A percentile compares a stretch with the other conserved stretches of the same genome.
Conservation (phyloP, 2,113 vertebrate genomes). For the Struthidea cinerea region DNA sequence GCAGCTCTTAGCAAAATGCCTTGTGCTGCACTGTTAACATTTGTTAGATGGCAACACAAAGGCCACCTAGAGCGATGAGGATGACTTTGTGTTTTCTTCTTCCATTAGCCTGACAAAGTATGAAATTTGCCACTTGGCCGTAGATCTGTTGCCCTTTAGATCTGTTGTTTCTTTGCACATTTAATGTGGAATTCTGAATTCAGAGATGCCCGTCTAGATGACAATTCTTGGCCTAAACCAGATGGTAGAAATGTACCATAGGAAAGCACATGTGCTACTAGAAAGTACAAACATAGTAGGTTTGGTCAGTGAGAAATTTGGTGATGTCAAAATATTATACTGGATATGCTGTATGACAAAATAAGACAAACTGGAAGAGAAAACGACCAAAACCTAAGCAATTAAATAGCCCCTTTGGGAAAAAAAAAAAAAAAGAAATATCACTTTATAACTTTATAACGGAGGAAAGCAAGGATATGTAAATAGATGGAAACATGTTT, state of each 20-base stretch:
- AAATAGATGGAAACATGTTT: background rate
- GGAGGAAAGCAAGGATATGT: background rate
- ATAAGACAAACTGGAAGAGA: background rate
- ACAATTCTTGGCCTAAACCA: slow-evolving; percentile 24
- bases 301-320: background rate
- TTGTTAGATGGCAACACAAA: slow-evolving; percentile 58
- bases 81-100: slow-evolving; percentile 69
- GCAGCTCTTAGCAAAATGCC: slow-evolving; percentile 5
- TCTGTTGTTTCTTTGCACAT: slow-evolving; percentile 50
- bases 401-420: background rate
- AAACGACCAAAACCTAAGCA: background rate
- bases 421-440: too few species aligned
- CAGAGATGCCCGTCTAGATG: background rate
- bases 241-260: background rate
- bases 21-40: slow-evolving; percentile 43
- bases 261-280: background rate
- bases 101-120: slow-evolving; percentile 68
- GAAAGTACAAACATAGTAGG: background rate
- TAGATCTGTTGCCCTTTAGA: slow-evolving; percentile 53
- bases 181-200: slow-evolving; percentile 50
- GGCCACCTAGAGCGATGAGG: slow-evolving; percentile 55
- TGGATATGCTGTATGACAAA: background rate
- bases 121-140: slow-evolving; percentile 65
- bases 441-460: background rate
- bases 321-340: background rate